Base-by-base conservation (phyloP, 1,140 invertebrate species). In the Microplitis mediator region DNA sequence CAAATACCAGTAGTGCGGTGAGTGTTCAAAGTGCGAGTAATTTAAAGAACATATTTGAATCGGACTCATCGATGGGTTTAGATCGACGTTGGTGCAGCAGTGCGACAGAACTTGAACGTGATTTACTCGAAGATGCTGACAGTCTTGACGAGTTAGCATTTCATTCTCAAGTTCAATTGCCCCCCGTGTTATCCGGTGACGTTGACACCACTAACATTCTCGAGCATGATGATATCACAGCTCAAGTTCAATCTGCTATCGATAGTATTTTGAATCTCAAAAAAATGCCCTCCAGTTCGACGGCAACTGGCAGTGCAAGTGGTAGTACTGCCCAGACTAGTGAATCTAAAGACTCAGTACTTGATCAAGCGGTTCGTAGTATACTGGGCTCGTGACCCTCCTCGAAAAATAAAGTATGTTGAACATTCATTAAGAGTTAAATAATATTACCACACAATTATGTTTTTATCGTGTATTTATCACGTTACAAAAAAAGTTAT, bases 171-270 rank as follows among this genome's bases (percentile, higher is more conserved):
- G 69, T 75, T 6, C 84, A 84, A 72, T 80, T 79, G 58, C 76
- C 80, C 34, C 69, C 67, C 23, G 23, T 2, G 23, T 23, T 23
- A 23, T 23, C 23, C 69, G 65, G 14, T 52, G 73, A 73, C 51
- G 58, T 64, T 3, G 69, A 76, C 8, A 70, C 39, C 52, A 75
- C 64, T 62, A 80, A 68, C 35, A 78, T 80, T 39, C 81, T 84
- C 62, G 87, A 88, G 34, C 86, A 88, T 61, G 91, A 91, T 73
- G 89, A 92, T 73, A 92, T 94, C 56, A 92, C 91, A 70, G 91
- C 92, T 8, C 93, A 94, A 80, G 92, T 94, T 51, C 92, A 93
- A 81, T 92, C 91, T 74, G 93, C 93, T 62, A 94, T 94, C 69
- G 92, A 94, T 78, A 93, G 92, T 78, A 94, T 94, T 77, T 85